Conservation (phyloP, 23 tunicate genomes). For the Ascidia mentula region DNA sequence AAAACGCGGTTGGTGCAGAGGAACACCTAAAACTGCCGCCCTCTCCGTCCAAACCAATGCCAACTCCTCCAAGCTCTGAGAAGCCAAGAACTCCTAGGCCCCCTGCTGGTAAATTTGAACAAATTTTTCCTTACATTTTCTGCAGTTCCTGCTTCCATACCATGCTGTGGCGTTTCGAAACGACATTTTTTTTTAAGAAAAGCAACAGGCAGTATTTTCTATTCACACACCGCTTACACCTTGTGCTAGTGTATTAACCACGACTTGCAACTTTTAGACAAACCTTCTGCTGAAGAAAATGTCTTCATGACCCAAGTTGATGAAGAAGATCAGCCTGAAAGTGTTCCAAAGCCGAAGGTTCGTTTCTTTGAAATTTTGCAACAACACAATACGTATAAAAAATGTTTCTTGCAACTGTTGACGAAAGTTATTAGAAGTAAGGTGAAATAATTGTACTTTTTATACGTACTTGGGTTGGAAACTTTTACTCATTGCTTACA, state of each 20-base stretch:
- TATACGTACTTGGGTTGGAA: no score
- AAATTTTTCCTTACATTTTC: no score
- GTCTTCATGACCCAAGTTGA: constrained; percentile 77
- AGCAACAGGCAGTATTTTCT: no score
- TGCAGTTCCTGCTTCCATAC: no score
- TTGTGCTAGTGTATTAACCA: background rate
- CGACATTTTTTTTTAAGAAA: no score
- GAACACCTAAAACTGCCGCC: background rate
- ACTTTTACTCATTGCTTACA: background rate
- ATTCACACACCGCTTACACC: no score
- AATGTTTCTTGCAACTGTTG: no score
- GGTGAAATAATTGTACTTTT: no score
- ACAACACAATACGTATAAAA: background rate
- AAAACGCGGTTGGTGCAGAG: constrained; percentile 20
- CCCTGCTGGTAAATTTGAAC: no score
- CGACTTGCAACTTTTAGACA: background rate
- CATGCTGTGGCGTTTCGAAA: no score
- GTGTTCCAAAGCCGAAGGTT: background rate
- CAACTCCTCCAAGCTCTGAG: background rate
- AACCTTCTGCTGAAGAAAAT: constrained; percentile 36
- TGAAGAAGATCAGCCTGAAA: constrained; percentile 11
- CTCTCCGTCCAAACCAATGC: background rate
- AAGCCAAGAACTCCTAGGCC: background rate
- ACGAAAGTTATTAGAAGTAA: no score
- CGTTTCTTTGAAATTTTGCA: no score